phyloP scores from a whole-genome alignment of 2,888 invertebrate species.

The Harpalus rubripes region DNA sequence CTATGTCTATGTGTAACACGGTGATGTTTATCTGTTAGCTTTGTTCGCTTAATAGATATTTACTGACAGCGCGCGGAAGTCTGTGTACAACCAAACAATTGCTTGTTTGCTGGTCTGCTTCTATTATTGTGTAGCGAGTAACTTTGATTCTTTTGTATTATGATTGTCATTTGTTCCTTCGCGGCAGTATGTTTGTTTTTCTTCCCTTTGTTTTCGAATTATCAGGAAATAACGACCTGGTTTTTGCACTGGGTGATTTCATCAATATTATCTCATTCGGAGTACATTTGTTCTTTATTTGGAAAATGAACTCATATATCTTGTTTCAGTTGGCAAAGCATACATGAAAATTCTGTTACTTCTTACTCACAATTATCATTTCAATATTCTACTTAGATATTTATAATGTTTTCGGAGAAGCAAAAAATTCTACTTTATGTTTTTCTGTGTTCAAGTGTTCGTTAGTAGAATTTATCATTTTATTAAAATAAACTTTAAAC shows the following conservation, averaged over 20 bases:
- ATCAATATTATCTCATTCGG: background rate
- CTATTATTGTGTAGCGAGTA: slow-evolving; percentile 38
- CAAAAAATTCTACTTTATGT: no score
- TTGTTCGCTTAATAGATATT: slow-evolving; percentile 62
- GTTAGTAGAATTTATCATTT: no score
- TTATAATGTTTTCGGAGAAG: no score
- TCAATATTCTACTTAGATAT: no score
- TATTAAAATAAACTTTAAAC: no score
- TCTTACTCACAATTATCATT: no score
- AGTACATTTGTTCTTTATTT: no score
- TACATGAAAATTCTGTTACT: no score
- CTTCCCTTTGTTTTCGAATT: slow-evolving; percentile 30
- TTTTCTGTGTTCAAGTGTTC: no score
- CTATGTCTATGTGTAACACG: slow-evolving; percentile 50
- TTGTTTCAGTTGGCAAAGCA: no score
- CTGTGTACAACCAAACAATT: slow-evolving; percentile 53
- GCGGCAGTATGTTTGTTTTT: slow-evolving; percentile 29
- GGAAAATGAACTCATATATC: no score
- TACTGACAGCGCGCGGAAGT: slow-evolving; percentile 48
- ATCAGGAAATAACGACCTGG: slow-evolving; percentile 31
- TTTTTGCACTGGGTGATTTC: slow-evolving; percentile 13
- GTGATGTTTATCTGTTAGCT: slow-evolving; percentile 59
- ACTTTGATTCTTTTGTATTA: slow-evolving; percentile 42
- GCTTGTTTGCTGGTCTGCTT: slow-evolving; percentile 46
- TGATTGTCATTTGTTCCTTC: slow-evolving; percentile 54